These are phyloP conservation scores for Hyla sarda DNA, from an alignment of 2,113 vertebrate species.

Conservation along the genomic window DNA sequence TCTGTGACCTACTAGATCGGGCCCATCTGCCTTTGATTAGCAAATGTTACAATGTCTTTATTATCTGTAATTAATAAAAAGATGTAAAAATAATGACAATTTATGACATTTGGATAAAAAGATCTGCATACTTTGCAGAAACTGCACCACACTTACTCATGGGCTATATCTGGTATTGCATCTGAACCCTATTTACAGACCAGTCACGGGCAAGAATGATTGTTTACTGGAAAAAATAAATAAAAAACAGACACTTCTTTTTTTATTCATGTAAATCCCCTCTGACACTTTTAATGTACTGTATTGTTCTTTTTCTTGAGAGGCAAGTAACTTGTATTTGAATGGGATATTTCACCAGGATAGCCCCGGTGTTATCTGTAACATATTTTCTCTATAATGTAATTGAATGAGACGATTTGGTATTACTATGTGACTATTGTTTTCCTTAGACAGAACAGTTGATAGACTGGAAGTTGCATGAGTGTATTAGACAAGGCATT, in stretches of 20 bases:
- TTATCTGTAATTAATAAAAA: too few relatives aligned
- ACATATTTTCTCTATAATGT: background rate
- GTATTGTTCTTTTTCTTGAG: background rate
- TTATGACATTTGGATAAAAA: background rate
- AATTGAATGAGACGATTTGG: slow-evolving; percentile 11
- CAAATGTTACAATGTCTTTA: too few relatives aligned
- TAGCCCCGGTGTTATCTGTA: background rate
- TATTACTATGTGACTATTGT: slow-evolving; percentile 19
- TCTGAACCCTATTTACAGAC: background rate
- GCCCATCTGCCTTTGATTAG: too few relatives aligned
- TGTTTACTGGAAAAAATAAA: background rate
- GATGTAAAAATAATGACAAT: too few relatives aligned
- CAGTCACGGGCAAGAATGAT: background rate
- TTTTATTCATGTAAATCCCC: background rate
- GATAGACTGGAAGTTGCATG: slow-evolving; percentile 63
- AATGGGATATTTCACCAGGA: background rate
- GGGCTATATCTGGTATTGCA: background rate
- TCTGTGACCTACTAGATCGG: too few relatives aligned
- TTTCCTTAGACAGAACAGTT: slow-evolving; percentile 57
- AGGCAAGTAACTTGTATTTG: background rate
- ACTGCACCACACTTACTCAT: background rate
- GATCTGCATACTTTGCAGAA: background rate
- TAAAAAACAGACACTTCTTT: too few relatives aligned
- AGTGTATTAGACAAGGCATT: slow-evolving; percentile 71
- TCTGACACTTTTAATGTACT: background rate